Conservation (phyloP, 30 jellyfish, hydroid and myxozoan species). For the Cassiopea andromeda region DNA sequence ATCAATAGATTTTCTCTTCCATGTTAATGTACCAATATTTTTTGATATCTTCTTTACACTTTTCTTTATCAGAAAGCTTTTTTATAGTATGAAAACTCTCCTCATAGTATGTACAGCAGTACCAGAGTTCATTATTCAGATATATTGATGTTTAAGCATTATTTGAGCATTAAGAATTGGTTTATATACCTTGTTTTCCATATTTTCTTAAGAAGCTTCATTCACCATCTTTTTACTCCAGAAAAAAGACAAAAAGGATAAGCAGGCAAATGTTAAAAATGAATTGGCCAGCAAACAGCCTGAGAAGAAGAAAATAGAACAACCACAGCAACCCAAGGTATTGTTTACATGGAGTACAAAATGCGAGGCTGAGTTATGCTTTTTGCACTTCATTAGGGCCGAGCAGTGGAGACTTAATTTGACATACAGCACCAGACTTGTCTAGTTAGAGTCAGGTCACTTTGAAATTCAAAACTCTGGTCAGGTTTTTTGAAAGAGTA, state of each 20-base stretch:
- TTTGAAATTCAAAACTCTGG: neutral
- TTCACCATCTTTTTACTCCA: neutral
- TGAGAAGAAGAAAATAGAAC: neutral
- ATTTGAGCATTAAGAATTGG: neutral
- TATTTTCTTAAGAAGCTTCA: neutral
- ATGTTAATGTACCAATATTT: no score
- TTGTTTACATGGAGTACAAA: neutral
- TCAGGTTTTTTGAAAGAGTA: neutral
- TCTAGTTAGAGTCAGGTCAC: neutral
- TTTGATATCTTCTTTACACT: neutral
- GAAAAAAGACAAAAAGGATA: slow-evolving; percentile 1
- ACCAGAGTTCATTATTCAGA: no score
- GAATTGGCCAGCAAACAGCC: neutral
- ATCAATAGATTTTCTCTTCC: no score
- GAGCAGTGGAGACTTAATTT: neutral
- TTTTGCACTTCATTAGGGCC: no score
- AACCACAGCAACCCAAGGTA: slow-evolving; percentile 6
- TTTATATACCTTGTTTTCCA: neutral
- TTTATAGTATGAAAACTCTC: neutral
- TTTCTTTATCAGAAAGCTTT: neutral
- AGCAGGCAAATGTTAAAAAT: neutral
- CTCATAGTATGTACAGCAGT: no score
- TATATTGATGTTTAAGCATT: neutral
- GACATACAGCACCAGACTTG: neutral
- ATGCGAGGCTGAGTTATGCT: no score